Base-by-base conservation (phyloP, 92 coral and sea anemone species). In the Palythoa heliodiscus region DNA sequence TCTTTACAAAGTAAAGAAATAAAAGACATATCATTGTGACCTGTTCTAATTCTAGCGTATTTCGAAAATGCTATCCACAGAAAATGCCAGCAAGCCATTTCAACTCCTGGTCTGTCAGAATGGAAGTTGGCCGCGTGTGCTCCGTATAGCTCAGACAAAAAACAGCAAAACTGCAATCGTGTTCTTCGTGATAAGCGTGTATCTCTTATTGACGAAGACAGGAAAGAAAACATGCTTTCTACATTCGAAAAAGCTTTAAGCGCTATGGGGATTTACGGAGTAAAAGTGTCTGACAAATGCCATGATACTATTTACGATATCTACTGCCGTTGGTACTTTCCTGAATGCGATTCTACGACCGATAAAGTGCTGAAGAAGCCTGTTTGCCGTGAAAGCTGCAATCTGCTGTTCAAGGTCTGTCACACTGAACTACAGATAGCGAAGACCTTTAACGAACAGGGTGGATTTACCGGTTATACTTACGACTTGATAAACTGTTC, bases 281-380 rank as follows among this genome's bases (percentile, higher is more conserved):
- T 55, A 14, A 77, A 37, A 37, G 48, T 11, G 20, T 77, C 82
- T 19, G 35, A 16, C 29, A 57, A n/a, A 35, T 77, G 82, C 47
- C 10, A 7, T 19, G 61, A 77, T 38, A 55, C 29, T 25, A 16
- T 77, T 11, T 77, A 55, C 23, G 70, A 77, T 7, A 60, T 77
- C 50, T 77, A 77, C 50, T 77, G 82, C 24, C 82, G 58, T 4
- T 77, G 82, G 82, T 77, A 77, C 37, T 77, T 77, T 38, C 82
- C 82, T 24, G 52, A 58, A 7, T 77, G 82, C 13, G 69, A 77
- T 47, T 14, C 50, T 2, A 77, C 82, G 37, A 58, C 70, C 24
- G 70, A 57, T 38, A 77, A 54, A 19, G 68, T 77, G 15, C 50
- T 54, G 24, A 9, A 19, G 23, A 52, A 77, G 16, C 70, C 48